phyloP scores from a whole-genome alignment of 2,113 vertebrate genomes.

The Phalacrocorax carbo region DNA sequence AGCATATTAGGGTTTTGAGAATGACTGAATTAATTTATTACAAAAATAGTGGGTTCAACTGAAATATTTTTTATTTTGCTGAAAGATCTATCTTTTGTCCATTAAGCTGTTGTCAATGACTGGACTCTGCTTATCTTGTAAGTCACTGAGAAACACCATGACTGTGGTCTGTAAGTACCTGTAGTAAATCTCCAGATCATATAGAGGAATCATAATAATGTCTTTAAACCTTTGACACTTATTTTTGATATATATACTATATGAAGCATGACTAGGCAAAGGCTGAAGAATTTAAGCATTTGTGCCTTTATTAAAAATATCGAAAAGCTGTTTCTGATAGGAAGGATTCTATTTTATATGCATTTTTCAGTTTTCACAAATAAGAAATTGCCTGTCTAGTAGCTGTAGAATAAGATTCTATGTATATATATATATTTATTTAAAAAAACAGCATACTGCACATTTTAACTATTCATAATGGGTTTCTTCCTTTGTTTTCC shows the following conservation, averaged over 20 bases:
- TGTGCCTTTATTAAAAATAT: not conserved
- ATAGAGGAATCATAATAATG: not conserved
- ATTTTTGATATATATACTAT: not conserved
- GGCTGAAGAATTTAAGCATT: not conserved
- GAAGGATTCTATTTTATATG: not conserved
- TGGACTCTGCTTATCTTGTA: not conserved
- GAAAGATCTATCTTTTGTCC: not conserved
- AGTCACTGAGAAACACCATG: not conserved
- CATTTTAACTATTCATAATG: not conserved
- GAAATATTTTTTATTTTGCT: not conserved
- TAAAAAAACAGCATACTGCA: not conserved
- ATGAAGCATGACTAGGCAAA: not conserved
- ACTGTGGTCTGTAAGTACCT: not conserved
- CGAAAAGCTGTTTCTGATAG: not conserved
- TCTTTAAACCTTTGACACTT: not conserved
- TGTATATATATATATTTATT: slow-evolving; percentile 38
- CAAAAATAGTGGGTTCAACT: not conserved
- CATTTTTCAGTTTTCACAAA: slow-evolving; percentile 1
- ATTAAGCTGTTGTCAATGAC: not conserved
- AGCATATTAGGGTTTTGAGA: not conserved
- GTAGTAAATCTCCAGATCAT: not conserved
- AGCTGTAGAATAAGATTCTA: not conserved
- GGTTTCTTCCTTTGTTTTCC: not conserved
- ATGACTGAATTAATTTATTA: not conserved
- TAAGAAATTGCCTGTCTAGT: not conserved